Conservation (phyloP, 2,113 vertebrate genomes). For the Rhagologus leucostigma region DNA sequence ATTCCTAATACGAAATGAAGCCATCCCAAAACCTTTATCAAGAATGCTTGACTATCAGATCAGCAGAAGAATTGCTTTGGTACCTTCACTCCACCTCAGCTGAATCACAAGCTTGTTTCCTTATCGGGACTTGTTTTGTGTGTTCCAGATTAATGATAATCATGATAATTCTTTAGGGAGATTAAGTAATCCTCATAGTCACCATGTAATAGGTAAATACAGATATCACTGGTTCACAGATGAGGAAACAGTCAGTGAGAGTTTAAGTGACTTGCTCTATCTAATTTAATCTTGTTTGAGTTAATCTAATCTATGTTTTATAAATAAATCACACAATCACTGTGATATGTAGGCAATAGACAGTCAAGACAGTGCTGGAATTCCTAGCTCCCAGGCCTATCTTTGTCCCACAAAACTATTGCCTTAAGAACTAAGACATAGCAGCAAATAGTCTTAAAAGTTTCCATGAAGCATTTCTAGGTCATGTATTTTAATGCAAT, state of each 20-base stretch:
- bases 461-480: not conserved
- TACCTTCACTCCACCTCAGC: constrained; percentile 2
- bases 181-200: constrained; percentile 58
- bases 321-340: constrained; percentile 51
- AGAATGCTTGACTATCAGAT: not conserved
- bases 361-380: not conserved
- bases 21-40: not conserved
- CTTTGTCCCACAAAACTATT: not conserved
- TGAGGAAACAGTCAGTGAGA: constrained; percentile 48
- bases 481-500: not conserved
- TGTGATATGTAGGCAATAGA: constrained; percentile 26
- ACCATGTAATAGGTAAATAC: constrained; percentile 25
- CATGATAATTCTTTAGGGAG: constrained; percentile 51
- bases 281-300: constrained; percentile 56
- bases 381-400: constrained; percentile 20
- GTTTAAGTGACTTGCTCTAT: constrained; percentile 55
- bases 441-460: not conserved
- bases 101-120: constrained; percentile 26
- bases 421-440: not conserved
- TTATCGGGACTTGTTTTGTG: constrained; percentile 30
- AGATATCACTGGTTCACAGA: constrained; percentile 19
- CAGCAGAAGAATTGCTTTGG: not conserved
- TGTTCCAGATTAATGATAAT: constrained; percentile 57
- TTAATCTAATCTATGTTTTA: constrained; percentile 62
- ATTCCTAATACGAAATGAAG: not conserved